phyloP scores from a whole-genome alignment of 2,888 invertebrate genomes.

The Lissonota sp. region DNA sequence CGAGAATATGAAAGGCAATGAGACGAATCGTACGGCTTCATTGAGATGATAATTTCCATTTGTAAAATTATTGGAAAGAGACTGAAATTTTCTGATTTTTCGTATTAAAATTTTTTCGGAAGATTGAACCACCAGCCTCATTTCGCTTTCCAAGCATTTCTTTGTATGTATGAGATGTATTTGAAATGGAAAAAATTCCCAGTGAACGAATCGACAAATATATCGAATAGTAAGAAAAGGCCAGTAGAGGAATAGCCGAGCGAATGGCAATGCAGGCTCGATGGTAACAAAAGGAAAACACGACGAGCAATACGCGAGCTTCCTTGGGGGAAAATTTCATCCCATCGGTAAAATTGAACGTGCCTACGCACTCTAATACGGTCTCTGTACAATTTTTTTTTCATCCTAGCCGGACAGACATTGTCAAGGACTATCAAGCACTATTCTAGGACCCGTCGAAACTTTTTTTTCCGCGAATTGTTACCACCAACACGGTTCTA shows the following conservation, averaged over 20 bases:
- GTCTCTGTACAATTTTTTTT: constrained; percentile 1
- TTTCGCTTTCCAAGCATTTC: too few species aligned
- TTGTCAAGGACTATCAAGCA: neutral
- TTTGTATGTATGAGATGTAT: too few species aligned
- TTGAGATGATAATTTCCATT: neutral
- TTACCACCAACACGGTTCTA: too few species aligned
- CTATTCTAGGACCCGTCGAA: too few species aligned
- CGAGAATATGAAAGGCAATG: neutral
- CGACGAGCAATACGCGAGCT: constrained; percentile 27
- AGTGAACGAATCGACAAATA: neutral
- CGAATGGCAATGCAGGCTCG: neutral
- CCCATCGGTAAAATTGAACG: constrained; percentile 37
- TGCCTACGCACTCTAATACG: constrained; percentile 38
- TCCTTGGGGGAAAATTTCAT: constrained; percentile 27
- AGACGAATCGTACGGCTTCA: neutral
- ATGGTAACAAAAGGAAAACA: constrained; percentile 31
- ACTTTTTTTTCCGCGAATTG: too few species aligned
- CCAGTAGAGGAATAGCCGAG: too few species aligned
- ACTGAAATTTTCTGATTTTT: neutral
- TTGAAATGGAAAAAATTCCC: too few species aligned
- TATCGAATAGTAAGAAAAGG: neutral
- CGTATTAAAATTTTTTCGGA: too few species aligned
- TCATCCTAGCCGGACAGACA: neutral
- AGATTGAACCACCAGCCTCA: too few species aligned
- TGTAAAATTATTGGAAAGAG: neutral